Evolutionary conservation across 2,113 vertebrate genomes (phyloP), one percentile per base, ranked within the genome.

Genomic region (Pungitius pungitius): DNA sequence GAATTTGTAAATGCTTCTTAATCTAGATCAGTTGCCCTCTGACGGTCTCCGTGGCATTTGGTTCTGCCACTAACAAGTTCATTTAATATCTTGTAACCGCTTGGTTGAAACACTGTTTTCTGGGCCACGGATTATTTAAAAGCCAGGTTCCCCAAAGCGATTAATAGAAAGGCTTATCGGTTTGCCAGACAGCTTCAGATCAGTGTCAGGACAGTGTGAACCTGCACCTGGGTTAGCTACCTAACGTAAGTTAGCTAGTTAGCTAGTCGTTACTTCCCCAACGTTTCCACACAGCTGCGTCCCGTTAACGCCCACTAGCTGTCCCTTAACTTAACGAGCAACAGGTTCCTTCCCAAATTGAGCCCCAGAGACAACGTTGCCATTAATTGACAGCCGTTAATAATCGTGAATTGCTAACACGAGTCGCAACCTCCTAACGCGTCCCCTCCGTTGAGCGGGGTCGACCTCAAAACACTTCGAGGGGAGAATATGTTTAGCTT

Each of bases 401-500:
- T 10, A 2, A 8, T 1, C 0, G 4, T 5, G 10, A 1, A 17
- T 15, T n/a, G 5, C 11, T 22, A 7, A 35, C 33, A 6, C 7
- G 5, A 1, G 13, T 26, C 69, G 43, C 57, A 24, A 59, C 69
- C 55, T 14, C 26, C 55, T 40, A 2, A 8, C 1, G 58, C 56
- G 3, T 57, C 69, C 9, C 17, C 4, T 20, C 49, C 26, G 73
- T 40, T 75, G 69, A 62, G 47, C 71, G 68, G 49, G 63, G 55
- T 11, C 71, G 63, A 33, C 66, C 57, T 62, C 60, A 45, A 35
- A 24, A 68, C 61, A 49, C 71, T 45, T 45, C 24, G 5, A 6
- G 76, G 24, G 26, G 13, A 20, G 82, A 87, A 74, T 89, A 89
- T 92, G 88, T 91, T 84, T 90, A 91, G 88, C 80, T 35, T 27